Percentiles rank a stretch among this genome's conserved stretches.
These are phyloP conservation scores for Acanthoscelides obtectus DNA, from an alignment of 2,888 invertebrate species.

Conservation along the genomic window DNA sequence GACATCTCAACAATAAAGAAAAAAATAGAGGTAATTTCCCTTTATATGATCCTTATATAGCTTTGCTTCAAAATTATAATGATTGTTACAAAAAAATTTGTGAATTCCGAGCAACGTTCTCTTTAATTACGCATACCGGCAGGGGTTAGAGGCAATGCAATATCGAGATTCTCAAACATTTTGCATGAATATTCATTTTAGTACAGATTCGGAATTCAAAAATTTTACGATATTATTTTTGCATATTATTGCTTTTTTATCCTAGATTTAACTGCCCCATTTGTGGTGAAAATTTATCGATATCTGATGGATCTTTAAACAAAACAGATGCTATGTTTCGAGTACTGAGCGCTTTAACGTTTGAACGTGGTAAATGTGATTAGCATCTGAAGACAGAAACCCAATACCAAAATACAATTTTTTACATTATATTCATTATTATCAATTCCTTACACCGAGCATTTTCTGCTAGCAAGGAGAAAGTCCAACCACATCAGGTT, in stretches of 20 bases:
- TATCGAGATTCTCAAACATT: no score
- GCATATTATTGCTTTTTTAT: background rate
- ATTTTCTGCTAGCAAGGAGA: background rate
- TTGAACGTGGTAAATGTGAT: no score
- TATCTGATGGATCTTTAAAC: no score
- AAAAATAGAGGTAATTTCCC: constrained; percentile 32
- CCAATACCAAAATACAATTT: no score
- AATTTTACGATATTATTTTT: background rate
- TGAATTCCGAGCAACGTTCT: background rate
- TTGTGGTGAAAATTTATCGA: background rate
- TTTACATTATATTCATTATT: no score
- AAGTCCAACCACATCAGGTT: background rate
- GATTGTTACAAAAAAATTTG: background rate
- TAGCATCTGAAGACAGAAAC: no score
- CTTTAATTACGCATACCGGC: no score
- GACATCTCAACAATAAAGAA: constrained; percentile 37
- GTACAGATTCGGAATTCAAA: background rate
- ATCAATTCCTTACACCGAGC: background rate
- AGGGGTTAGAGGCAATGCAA: no score
- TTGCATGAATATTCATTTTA: background rate
- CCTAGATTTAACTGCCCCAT: background rate
- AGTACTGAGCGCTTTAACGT: no score
- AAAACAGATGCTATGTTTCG: no score
- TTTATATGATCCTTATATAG: background rate
- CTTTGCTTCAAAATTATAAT: background rate